Base-by-base conservation (phyloP, 2,888 invertebrate genomes). In the Nipponacmea schrenckii region DNA sequence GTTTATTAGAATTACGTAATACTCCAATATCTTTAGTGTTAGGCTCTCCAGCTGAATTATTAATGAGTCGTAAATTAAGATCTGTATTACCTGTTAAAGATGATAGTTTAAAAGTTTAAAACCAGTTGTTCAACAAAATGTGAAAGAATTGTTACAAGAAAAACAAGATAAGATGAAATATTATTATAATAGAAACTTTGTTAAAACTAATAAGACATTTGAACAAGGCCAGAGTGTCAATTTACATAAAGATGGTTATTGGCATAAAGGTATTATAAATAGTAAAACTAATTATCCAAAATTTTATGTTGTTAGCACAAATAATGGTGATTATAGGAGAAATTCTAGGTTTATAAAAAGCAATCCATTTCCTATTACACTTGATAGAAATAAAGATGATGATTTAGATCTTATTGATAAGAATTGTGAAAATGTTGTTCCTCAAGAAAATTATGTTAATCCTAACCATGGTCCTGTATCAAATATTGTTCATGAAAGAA, bases 61-160 rank as follows among this genome's bases (percentile, higher is more conserved):
- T 48, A 48, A 48, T 48, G 48, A 48, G 48, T n/a, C n/a, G n/a
- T n/a, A n/a, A 48, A 48, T 48, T 48, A 48, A 48, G 48, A n/a
- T 48, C 0, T 48, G 48, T 48, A 48, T 48, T 48, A n/a, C 48
- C 10, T 48, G 48, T 48, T 17, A 48, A 48, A 17, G 48, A 48
- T 14, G n/a, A n/a, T 48, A 48, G n/a, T 48, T 48, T 48, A n/a
- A n/a, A n/a, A n/a, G n/a, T n/a, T n/a, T n/a, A 48, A 48, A 48
- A 48, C 48, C 48, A 17, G 48, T 48, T 48, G 48, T 48, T 17
- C 15, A 48, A 48, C 15, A 48, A 48, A 2, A 12, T 48, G 48
- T 48, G n/a, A 48, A 48, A 48, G n/a, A n/a, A 17, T 17, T 17
- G n/a, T 48, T 48, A 48, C 15, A 48, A 48, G 15, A 48, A n/a